Base-by-base conservation (phyloP, 2,888 invertebrate species). In the Ectobius pallidus region DNA sequence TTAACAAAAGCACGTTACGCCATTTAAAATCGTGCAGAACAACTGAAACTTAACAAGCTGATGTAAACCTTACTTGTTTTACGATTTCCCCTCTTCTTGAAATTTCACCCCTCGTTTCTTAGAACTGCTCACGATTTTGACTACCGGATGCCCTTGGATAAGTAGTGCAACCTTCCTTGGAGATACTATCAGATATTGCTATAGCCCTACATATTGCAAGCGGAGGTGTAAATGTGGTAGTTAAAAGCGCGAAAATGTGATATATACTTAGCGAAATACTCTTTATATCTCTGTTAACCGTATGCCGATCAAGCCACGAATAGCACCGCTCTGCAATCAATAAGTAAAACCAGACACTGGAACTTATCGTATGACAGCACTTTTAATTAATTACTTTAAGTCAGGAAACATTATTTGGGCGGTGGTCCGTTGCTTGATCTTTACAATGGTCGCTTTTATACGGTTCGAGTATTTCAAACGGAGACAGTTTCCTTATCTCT, bases 351-450 rank as follows among this genome's bases (percentile, higher is more conserved):
- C 58, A 30, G 58, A 55, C 16, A 25, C n/a, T 58, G 22, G 27
- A 25, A 58, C 58, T 58, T 58, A 58, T n/a, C 32, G 30, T 25
- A 32, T 58, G 32, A 30, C 58, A 16, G 16, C 25, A 25, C 9
- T 27, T 34, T 32, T 58, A 27, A 58, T 58, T 58, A 58, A 58
- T 58, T 6, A 58, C 25, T 58, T 58, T 30, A 30, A n/a, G 32
- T 58, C 58, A 58, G 58, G 58, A 58, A 58, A 58, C 58, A n/a
- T 16, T 30, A 58, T 58, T 32, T 58, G 58, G 58, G 58, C 58
- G 58, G 58, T 58, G 58, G 58, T 30, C 58, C 30, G 30, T 6
- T 58, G n/a, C 22, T 20, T 49, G 55, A 55, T 27, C 55, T 22
- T n/a, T 27, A 55, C 30, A 27, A 18, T 2, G n/a, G 55, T 55